phyloP scores from a whole-genome alignment of 37 sponge, comb jelly and placozoan genomes.

The Ephydatia muelleri region DNA sequence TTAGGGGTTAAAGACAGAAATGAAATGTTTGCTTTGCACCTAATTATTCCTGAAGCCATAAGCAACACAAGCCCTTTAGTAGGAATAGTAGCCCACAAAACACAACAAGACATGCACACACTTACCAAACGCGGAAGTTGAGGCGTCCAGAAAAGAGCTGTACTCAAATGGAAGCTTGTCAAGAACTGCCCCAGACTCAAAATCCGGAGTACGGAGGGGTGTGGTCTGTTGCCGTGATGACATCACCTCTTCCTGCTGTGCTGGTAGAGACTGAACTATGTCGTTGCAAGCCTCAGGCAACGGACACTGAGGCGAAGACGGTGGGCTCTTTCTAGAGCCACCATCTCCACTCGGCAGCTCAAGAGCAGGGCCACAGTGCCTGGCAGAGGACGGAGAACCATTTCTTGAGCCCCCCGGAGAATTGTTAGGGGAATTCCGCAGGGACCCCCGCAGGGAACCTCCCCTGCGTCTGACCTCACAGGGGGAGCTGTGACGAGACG shows the following conservation, averaged over 20 bases:
- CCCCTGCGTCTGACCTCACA: neutral
- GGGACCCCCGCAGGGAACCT: conserved; percentile 12
- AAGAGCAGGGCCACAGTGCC: neutral
- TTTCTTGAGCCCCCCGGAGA: neutral
- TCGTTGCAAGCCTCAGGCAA: too few species aligned
- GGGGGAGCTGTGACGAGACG: neutral
- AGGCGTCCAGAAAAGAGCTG: conserved; percentile 81
- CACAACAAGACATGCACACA: neutral
- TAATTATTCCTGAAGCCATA: neutral
- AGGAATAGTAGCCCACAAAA: neutral
- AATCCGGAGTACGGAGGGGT: conserved; percentile 26
- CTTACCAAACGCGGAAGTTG: conserved; percentile 74
- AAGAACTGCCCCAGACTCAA: conserved; percentile 47
- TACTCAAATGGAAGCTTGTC: conserved; percentile 77
- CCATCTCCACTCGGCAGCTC: neutral
- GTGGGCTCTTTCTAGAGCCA: conserved; percentile 4
- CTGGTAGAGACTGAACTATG: too few species aligned
- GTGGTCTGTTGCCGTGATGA: neutral
- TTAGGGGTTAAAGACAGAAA: neutral
- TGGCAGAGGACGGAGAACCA: neutral
- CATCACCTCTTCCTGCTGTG: too few species aligned
- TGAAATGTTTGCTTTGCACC: neutral
- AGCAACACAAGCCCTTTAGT: neutral
- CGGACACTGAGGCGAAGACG: neutral
- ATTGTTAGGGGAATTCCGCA: conserved; percentile 32